Base-by-base conservation (phyloP, 1,140 invertebrate genomes). In the Danaus melanippus region DNA sequence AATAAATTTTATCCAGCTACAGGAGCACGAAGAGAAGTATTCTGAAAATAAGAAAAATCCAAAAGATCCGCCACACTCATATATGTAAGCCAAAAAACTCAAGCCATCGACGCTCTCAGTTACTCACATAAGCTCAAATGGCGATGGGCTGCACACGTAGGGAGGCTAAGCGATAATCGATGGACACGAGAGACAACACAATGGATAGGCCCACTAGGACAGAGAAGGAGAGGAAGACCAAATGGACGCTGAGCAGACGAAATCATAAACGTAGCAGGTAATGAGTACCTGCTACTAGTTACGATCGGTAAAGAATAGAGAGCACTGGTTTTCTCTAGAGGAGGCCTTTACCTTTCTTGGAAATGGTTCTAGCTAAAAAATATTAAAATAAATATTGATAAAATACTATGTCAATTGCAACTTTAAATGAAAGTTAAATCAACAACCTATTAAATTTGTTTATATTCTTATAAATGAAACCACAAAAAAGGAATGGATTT, bases 231-330 rank as follows among this genome's bases (percentile, higher is more conserved):
- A 50, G 52, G 59, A 42, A 56, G 53, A 56, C 53, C 50, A 46
- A 58, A 58, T 42, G 17, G 50, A 43, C 56, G 59, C 42, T 66
- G 59, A 46, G 50, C 39, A 54, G 56, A 57, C 47, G 57, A 62
- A 12, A 49, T 61, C 11, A 56, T 50, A 56, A 62, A 59, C 56
- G 43, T 59, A 54, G 59, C 63, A 53, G 63, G 53, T 39, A 53
- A 12, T 12, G 40, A n/a, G n/a, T n/a, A n/a, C n/a, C n/a, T n/a
- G n/a, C n/a, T n/a, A 57, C 8, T 57, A 53, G 51, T 17, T 56
- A 12, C 46, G 40, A 62, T 10, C 15, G 21, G 56, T 56, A 56
- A 15, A 56, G 11, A 41, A 56, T 49, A 59, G 56, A 56, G 12
- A 62, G 40, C 8, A 59, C 10, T 66, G 56, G 54, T 45, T 40